Evolutionary conservation across 1,140 invertebrate genomes (phyloP).

Genomic region (Hermetia illucens): DNA sequence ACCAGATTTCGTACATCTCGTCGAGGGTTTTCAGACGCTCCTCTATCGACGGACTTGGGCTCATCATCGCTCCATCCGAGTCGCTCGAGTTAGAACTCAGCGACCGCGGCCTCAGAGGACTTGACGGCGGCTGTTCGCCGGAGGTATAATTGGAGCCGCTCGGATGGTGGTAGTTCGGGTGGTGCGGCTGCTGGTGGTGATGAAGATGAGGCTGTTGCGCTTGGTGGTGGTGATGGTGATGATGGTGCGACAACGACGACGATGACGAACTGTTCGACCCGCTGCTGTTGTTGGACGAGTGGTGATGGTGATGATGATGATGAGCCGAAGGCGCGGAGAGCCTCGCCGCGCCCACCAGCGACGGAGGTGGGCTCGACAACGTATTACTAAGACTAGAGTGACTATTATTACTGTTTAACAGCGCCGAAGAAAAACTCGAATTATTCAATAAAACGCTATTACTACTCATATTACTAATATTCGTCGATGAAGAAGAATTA

Average conservation of each 20-base stretch:
- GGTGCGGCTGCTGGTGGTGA: not conserved
- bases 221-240: conserved; percentile 13
- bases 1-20: conserved; percentile 87
- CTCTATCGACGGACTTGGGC: conserved; percentile 53
- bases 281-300: conserved; percentile 5
- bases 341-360: not conserved
- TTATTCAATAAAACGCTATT: not conserved
- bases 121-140: conserved; percentile 29
- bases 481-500: not conserved
- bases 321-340: conserved; percentile 13
- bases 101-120: conserved; percentile 43
- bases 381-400: conserved; percentile 27
- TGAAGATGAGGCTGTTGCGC: conserved; percentile 8
- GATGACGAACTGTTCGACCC: conserved; percentile 16
- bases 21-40: conserved; percentile 77
- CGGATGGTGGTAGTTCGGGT: not conserved
- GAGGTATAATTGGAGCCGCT: conserved; percentile 12
- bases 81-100: conserved; percentile 44
- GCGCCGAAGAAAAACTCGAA: conserved; percentile 3
- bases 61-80: conserved; percentile 35
- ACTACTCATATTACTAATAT: not conserved
- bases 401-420: conserved; percentile 7
- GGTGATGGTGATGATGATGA: conserved; percentile 21
- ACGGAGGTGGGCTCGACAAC: conserved; percentile 8
- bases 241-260: conserved; percentile 12